These are phyloP conservation scores for Machimus atricapillus DNA, from an alignment of 2,888 invertebrate species.

Conservation along the genomic window DNA sequence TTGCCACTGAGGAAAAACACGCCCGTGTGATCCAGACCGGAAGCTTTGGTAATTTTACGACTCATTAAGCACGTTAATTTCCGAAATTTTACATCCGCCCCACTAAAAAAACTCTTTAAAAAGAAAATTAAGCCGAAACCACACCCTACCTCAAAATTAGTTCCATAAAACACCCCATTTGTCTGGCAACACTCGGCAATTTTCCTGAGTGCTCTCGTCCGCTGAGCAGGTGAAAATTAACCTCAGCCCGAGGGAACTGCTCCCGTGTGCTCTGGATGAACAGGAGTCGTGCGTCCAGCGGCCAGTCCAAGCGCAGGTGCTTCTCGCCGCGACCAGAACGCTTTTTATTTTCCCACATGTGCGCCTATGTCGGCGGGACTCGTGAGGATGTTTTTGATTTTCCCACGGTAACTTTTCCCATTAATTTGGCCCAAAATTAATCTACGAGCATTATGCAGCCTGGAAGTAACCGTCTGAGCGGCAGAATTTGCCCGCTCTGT, in stretches of 20 bases:
- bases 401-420: constrained; percentile 25
- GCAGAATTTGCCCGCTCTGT: not conserved
- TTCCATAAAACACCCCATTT: not conserved
- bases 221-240: constrained; percentile 12
- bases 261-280: not conserved
- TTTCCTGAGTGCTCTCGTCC: not conserved
- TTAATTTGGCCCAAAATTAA: constrained; percentile 4
- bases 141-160: not conserved
- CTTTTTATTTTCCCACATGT: not conserved
- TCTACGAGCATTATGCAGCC: not conserved
- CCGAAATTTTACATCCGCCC: not conserved
- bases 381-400: constrained; percentile 4
- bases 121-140: not conserved
- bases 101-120: not conserved
- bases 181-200: not conserved
- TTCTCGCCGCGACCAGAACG: not conserved
- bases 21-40: not conserved
- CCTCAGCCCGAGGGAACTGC: not conserved
- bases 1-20: not conserved
- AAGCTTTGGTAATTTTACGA: not conserved
- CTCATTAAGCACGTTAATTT: not conserved
- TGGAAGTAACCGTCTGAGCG: not conserved
- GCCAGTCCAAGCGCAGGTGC: constrained; percentile 10
- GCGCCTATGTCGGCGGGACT: not conserved
- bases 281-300: not conserved